Base-by-base conservation (phyloP, 2,113 vertebrate genomes). In the Zapornia atra region DNA sequence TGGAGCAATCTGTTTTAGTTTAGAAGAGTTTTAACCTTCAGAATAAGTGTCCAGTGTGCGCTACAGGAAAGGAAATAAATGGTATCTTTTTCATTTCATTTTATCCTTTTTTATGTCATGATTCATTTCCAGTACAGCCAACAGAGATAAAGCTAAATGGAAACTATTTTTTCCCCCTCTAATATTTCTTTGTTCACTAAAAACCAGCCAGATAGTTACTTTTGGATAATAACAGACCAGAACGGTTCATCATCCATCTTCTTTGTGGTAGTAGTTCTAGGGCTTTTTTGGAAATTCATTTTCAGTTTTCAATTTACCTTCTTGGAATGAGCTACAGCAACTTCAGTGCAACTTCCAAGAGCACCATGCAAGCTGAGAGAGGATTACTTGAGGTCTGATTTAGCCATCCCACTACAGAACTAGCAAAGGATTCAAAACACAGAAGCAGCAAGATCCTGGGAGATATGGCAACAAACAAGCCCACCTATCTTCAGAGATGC, bases 71-170 rank as follows among this genome's bases (percentile, higher is more conserved):
- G 56, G 86, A 96, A 96, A 97, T 94, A 96, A 95, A 95, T 50
- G 79, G 50, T n/a, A 84, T 84, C 82, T 54, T 89, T 96, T 88
- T 76, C 88, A 92, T 92, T 97, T 92, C 71, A 19, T 95, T 96
- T 96, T 86, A 86, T 90, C 84, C 92, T 19, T 70, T 57, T 91
- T 93, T 34, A 51, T 91, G 94, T 83, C 72, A 20, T 94, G 95
- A 97, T 97, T 97, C 95, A 96, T 97, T 92, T 86, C 92, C 86
- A 94, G 76, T 54, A 80, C 42, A 91, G 79, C 51, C 94, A 94
- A 95, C 75, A 75, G 92, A 97, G 97, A 94, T 94, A 95, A 97
- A 96, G 70, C 76, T 94, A 92, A 97, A 96, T 94, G 84, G 96
- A 95, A 96, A 96, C 93, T 80, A 78, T 88, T 92, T 95, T 94